These are phyloP conservation scores for Ginglymostoma cirratum DNA, from an alignment of 2,113 vertebrate species.

Conservation along the genomic window DNA sequence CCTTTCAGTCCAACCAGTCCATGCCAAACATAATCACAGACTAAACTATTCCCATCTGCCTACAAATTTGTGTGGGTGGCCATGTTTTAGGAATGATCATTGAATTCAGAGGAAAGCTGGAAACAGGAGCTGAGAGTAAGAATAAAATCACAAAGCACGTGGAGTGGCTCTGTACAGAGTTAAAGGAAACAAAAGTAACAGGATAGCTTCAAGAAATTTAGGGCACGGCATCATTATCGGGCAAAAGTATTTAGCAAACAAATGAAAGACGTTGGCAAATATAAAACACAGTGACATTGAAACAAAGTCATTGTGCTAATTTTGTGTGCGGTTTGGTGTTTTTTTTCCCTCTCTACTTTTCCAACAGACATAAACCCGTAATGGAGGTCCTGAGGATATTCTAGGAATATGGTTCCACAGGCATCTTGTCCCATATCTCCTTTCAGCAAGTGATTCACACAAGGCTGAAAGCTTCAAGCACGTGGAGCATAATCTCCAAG, in stretches of 20 bases:
- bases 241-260: neutral
- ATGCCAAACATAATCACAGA: too few species aligned
- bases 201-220: neutral
- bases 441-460: neutral
- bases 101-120: neutral
- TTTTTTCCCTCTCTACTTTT: neutral
- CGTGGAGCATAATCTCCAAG: neutral
- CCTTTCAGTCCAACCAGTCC: too few species aligned
- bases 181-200: neutral
- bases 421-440: neutral
- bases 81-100: neutral
- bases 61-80: neutral
- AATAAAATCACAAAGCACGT: neutral
- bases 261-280: neutral
- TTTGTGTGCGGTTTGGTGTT: too few species aligned
- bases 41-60: too few species aligned
- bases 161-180: neutral
- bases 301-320: neutral
- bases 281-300: neutral
- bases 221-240: neutral
- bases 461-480: neutral
- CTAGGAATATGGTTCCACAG: neutral
- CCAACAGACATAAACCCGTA: neutral
- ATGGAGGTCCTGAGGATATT: neutral
- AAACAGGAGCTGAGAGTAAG: neutral